Percentiles rank a stretch among this genome's conserved stretches.
Conservation (phyloP, 2,113 vertebrate genomes). For the Peromyscus maniculatus region DNA sequence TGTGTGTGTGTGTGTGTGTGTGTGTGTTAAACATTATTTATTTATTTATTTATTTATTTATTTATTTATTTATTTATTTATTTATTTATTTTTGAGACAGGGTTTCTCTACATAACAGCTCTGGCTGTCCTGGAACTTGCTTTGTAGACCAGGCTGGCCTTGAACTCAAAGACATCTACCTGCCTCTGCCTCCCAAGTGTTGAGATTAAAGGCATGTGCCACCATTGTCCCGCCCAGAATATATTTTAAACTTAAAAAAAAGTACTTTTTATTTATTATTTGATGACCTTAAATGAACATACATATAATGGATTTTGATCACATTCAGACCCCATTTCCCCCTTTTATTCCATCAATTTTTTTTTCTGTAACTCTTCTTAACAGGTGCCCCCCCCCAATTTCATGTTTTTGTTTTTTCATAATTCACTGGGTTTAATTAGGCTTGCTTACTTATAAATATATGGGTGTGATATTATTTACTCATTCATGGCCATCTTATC, state of each 20-base stretch:
- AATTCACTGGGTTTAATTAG: not conserved
- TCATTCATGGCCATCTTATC: not conserved
- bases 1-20: too few relatives aligned
- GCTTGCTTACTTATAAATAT: not conserved
- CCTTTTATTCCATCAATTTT: not conserved
- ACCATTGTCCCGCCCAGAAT: not conserved
- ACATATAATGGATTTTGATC: not conserved
- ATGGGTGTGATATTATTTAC: not conserved
- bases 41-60: not conserved
- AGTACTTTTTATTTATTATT: not conserved
- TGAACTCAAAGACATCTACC: not conserved
- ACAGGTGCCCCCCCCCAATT: not conserved
- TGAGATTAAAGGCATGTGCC: not conserved
- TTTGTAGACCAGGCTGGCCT: not conserved
- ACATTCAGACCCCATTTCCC: not conserved
- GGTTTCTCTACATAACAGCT: too few relatives aligned
- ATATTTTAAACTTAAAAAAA: not conserved
- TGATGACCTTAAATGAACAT: not conserved
- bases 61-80: not conserved
- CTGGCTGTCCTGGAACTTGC: not conserved
- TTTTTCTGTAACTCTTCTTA: not conserved
- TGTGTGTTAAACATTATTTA: too few relatives aligned
- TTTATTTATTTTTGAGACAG: too few relatives aligned
- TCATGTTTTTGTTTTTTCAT: not conserved
- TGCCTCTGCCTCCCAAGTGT: not conserved